A percentile compares a stretch with the other conserved stretches of the same genome.
phyloP scores from a whole-genome alignment of 2,888 invertebrate species.

The Nemotelus nigrinus region DNA sequence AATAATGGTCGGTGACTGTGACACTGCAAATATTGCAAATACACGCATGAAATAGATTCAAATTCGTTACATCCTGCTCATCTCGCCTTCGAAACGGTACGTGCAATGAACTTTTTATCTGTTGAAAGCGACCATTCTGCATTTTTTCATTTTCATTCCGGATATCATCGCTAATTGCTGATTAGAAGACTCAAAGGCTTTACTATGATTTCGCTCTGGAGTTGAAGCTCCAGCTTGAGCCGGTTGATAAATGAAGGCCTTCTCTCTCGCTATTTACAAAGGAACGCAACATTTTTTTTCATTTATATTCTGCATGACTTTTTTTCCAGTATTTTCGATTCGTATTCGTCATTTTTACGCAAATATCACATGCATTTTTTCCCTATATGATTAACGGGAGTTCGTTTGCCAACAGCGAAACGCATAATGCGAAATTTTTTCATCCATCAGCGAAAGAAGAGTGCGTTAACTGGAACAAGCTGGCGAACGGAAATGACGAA shows the following conservation, averaged over 20 bases:
- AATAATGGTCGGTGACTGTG: not conserved
- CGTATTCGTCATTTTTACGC: slow-evolving; percentile 31
- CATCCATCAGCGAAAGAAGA: slow-evolving; percentile 41
- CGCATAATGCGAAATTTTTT: slow-evolving; percentile 41
- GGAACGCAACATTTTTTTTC: slow-evolving; percentile 21
- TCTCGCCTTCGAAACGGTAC: slow-evolving; percentile 1
- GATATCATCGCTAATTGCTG: slow-evolving; percentile 38
- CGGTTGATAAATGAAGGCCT: slow-evolving; percentile 23
- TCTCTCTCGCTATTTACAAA: slow-evolving; percentile 13
- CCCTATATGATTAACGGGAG: slow-evolving; percentile 33
- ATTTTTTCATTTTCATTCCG: slow-evolving; percentile 27
- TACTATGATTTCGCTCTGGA: slow-evolving; percentile 20
- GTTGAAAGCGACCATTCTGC: not conserved
- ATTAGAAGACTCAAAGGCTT: slow-evolving; percentile 32
- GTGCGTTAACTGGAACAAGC: slow-evolving; percentile 50
- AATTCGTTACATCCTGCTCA: not conserved
- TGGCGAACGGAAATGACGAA: not conserved
- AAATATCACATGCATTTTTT: slow-evolving; percentile 32
- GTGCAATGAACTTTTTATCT: not conserved
- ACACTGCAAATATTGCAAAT: slow-evolving; percentile 30
- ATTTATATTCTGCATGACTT: not conserved
- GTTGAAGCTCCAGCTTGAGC: slow-evolving; percentile 6
- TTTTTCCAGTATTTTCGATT: not conserved
- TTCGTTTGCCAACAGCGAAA: slow-evolving; percentile 14
- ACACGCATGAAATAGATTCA: slow-evolving; percentile 12